Conservation (phyloP, 2,888 invertebrate genomes). For the Xylota segnis region DNA sequence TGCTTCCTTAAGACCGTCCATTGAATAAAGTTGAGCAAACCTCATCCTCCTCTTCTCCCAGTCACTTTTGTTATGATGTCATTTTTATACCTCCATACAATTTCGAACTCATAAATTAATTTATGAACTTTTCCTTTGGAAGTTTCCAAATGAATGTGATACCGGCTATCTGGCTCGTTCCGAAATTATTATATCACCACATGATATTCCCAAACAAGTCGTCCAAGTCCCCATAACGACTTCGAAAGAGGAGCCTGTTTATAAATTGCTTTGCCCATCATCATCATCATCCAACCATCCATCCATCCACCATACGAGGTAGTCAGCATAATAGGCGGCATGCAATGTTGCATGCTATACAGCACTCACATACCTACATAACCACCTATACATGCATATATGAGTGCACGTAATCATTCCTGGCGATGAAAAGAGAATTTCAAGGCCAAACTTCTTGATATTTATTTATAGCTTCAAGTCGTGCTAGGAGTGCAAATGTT, state of each 20-base stretch:
- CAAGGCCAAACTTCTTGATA: constrained; percentile 77
- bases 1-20: neutral
- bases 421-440: constrained; percentile 74
- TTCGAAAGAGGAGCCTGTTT: constrained; percentile 66
- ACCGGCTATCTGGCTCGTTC: constrained; percentile 10
- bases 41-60: constrained; percentile 35
- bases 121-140: constrained; percentile 9
- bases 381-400: constrained; percentile 13
- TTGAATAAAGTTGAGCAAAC: neutral
- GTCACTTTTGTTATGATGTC: constrained; percentile 52
- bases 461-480: constrained; percentile 78
- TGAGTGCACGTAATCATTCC: constrained; percentile 66
- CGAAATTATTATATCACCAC: constrained; percentile 56
- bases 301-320: constrained; percentile 41
- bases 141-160: constrained; percentile 33
- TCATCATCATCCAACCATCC: constrained; percentile 42
- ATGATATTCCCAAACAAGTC: constrained; percentile 61
- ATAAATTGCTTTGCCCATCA: constrained; percentile 71
- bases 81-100: constrained; percentile 1
- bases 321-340: constrained; percentile 48
- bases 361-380: constrained; percentile 16
- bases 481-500: constrained; percentile 82
- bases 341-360: constrained; percentile 60
- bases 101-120: constrained; percentile 38
- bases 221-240: constrained; percentile 61